Conservation (phyloP, 2,797 vertebrate species). For the Chelidonichthys spinosus region DNA sequence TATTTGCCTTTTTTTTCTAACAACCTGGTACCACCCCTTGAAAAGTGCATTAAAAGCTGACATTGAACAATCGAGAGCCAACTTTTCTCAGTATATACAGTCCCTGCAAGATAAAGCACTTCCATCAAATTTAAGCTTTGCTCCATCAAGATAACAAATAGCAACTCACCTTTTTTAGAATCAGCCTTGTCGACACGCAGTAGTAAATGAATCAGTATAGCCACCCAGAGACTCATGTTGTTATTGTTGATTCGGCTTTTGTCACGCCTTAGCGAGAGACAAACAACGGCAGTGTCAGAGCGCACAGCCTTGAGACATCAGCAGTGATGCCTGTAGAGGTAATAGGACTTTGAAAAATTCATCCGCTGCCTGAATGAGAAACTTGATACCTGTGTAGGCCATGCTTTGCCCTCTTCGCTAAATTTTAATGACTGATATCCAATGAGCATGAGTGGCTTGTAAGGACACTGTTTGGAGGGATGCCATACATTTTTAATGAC, state of each 20-base stretch:
- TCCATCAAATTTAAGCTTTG: constrained; percentile 49
- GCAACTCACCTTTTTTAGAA: constrained; percentile 89
- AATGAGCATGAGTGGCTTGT: constrained; percentile 87
- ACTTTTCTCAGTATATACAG: constrained; percentile 29
- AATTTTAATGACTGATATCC: constrained; percentile 94
- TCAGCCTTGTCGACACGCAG: constrained; percentile 77
- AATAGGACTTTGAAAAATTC: constrained; percentile 91
- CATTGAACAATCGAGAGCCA: constrained; percentile 53
- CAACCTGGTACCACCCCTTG: constrained; percentile 24
- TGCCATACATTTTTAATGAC: constrained; percentile 84
- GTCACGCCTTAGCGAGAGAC: constrained; percentile 67
- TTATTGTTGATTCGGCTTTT: constrained; percentile 74
- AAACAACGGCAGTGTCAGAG: constrained; percentile 60
- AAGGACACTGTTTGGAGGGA: constrained; percentile 85
- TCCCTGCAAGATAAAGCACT: constrained; percentile 51
- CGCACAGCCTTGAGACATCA: constrained; percentile 76
- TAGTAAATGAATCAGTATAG: constrained; percentile 81
- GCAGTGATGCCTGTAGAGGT: constrained; percentile 79
- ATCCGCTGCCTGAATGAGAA: constrained; percentile 87
- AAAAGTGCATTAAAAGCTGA: constrained; percentile 51
- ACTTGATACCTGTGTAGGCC: constrained; percentile 82
- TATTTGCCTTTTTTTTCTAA: constrained; percentile 17
- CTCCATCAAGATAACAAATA: constrained; percentile 67
- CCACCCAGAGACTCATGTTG: constrained; percentile 73
- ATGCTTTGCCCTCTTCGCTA: constrained; percentile 84